Evolutionary conservation across 2,797 vertebrate genomes (phyloP).

Genomic region (Lepilemur septentrionalis): DNA sequence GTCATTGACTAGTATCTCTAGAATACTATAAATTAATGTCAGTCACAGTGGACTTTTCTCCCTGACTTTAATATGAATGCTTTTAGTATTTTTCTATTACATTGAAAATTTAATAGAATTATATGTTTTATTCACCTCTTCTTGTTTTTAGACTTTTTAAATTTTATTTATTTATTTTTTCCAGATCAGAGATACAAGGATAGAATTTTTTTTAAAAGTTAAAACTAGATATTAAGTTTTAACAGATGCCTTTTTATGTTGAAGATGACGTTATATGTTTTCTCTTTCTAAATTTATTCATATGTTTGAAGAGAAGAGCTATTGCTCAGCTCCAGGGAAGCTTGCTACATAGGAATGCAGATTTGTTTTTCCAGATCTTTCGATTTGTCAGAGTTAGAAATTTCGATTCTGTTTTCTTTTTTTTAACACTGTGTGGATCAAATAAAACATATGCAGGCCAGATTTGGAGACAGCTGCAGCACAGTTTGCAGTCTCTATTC

Average conservation of each 20-base stretch:
- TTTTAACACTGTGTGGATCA: background rate
- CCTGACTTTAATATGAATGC: background rate
- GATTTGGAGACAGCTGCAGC: background rate
- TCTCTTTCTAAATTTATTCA: background rate
- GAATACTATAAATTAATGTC: background rate
- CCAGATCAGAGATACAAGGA: too few species aligned
- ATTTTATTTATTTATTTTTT: too few species aligned
- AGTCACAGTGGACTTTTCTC: background rate
- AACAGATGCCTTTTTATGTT: background rate
- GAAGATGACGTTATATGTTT: background rate
- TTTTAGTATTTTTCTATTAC: background rate
- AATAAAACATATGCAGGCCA: background rate
- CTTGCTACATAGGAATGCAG: background rate
- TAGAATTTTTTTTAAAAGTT: background rate
- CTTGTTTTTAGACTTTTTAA: background rate
- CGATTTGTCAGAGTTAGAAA: background rate
- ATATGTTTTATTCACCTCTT: background rate
- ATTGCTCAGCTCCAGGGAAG: background rate
- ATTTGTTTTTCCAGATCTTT: background rate
- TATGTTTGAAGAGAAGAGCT: background rate
- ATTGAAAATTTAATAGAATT: background rate
- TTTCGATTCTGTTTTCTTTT: background rate
- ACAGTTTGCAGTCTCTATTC: background rate
- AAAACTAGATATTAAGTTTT: background rate
- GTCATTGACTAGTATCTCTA: background rate